These are phyloP conservation scores for Aphis craccivora DNA, from an alignment of 1,140 invertebrate genomes.

Conservation along the genomic window DNA sequence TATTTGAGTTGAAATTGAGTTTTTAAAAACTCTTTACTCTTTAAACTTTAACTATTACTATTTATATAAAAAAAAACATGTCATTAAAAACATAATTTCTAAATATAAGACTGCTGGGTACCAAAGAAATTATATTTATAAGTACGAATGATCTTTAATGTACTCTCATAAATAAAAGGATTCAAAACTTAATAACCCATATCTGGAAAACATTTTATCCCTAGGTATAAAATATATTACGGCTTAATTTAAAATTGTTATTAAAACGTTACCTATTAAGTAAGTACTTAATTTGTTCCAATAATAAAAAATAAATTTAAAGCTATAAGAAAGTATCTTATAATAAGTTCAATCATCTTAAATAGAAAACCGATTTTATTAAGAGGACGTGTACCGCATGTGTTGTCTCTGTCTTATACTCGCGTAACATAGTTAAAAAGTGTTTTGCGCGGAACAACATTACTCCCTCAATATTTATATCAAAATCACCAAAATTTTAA, in stretches of 20 bases:
- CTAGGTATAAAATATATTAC: constrained; percentile 18
- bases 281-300: not conserved
- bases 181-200: not conserved
- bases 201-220: not conserved
- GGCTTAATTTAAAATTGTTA: not conserved
- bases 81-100: not conserved
- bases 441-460: too few species aligned
- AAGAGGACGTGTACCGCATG: too few species aligned
- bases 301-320: not conserved
- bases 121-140: not conserved
- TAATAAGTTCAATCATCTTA: not conserved
- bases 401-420: too few species aligned
- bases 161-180: not conserved
- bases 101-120: not conserved
- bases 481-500: too few species aligned
- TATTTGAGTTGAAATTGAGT: not conserved
- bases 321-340: not conserved
- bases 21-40: not conserved
- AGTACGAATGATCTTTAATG: not conserved
- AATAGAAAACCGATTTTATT: not conserved
- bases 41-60: not conserved
- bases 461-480: too few species aligned
- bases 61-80: not conserved
- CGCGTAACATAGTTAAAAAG: too few species aligned
- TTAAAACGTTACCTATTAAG: constrained; percentile 13